phyloP scores from a whole-genome alignment of 2,888 invertebrate genomes.

The Lasioglossum zephyrum region DNA sequence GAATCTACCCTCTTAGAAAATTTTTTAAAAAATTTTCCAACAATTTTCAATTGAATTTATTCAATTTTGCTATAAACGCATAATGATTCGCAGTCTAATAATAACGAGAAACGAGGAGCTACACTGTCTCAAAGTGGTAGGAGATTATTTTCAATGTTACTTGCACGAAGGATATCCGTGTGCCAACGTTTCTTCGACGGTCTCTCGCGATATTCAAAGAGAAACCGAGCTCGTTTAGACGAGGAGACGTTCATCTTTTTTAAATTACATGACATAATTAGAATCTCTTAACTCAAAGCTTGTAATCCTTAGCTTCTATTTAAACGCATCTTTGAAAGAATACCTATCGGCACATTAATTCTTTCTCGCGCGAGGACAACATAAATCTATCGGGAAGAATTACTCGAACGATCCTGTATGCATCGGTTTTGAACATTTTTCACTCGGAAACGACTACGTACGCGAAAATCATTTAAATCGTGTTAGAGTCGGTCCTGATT shows the following conservation, averaged over 20 bases:
- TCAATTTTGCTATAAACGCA: no score
- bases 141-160: conserved; percentile 42
- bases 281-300: conserved; percentile 50
- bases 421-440: neutral
- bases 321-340: conserved; percentile 38
- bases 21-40: no score
- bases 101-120: conserved; percentile 14
- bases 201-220: conserved; percentile 14
- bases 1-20: no score
- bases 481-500: conserved; percentile 38
- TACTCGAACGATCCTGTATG: conserved; percentile 48
- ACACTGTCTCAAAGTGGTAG: conserved; percentile 23
- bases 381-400: conserved; percentile 43
- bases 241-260: conserved; percentile 26
- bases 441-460: neutral
- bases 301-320: conserved; percentile 56
- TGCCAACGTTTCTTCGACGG: neutral
- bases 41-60: no score
- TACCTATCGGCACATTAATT: conserved; percentile 38
- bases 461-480: conserved; percentile 20
- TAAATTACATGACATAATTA: conserved; percentile 43
- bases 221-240: conserved; percentile 26
- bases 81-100: conserved; percentile 2
- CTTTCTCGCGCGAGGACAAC: conserved; percentile 29
- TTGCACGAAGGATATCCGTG: conserved; percentile 25